phyloP scores from a whole-genome alignment of 2,888 invertebrate species.

The Melolontha melolontha region DNA sequence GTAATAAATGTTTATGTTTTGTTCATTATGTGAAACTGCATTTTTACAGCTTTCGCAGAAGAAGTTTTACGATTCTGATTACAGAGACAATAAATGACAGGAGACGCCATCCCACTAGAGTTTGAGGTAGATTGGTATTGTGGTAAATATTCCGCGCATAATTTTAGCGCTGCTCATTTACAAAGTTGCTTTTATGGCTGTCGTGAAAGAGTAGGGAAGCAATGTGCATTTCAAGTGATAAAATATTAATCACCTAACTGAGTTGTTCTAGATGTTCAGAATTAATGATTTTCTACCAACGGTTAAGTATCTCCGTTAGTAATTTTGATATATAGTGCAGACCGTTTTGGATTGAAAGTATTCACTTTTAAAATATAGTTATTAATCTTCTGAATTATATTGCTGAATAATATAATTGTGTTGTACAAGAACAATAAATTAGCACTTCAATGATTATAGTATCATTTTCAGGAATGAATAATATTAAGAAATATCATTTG shows the following conservation, averaged over 20 bases:
- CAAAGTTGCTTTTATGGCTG: conserved; percentile 25
- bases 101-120: conserved; percentile 1
- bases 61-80: conserved; percentile 29
- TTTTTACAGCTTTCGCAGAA: conserved; percentile 12
- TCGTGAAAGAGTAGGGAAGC: conserved; percentile 15
- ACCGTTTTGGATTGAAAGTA: too few species aligned
- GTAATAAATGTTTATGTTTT: too few species aligned
- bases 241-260: conserved; percentile 17
- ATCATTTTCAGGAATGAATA: too few species aligned
- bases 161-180: conserved; percentile 18
- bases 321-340: conserved; percentile 1
- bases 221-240: conserved; percentile 3
- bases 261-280: conserved; percentile 10
- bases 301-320: background rate
- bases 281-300: conserved; percentile 6
- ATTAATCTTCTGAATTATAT: too few species aligned
- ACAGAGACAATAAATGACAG: conserved; percentile 12
- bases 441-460: too few species aligned
- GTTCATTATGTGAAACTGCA: background rate
- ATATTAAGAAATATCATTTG: too few species aligned
- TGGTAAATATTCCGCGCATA: conserved; percentile 28
- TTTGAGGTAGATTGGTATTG: background rate
- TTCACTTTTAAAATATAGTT: too few species aligned
- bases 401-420: too few species aligned
- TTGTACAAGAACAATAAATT: too few species aligned